phyloP scores from a whole-genome alignment of 2,797 vertebrate genomes.

The Xyrichtys novacula region DNA sequence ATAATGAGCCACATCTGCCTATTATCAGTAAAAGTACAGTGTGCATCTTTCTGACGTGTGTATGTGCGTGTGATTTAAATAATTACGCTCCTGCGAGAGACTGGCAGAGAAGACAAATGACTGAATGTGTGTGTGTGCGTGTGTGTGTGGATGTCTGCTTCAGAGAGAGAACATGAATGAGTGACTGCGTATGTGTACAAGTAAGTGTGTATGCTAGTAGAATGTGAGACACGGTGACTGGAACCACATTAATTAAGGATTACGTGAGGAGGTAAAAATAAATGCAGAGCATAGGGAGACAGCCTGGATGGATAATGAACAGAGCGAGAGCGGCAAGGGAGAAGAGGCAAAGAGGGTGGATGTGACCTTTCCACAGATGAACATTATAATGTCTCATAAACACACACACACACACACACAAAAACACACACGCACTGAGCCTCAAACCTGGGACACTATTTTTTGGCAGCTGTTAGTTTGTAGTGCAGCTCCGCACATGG shows the following conservation, averaged over 20 bases:
- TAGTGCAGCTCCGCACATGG: background rate
- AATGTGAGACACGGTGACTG: constrained; percentile 70
- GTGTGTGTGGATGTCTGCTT: constrained; percentile 31
- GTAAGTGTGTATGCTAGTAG: constrained; percentile 55
- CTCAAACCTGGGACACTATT: background rate
- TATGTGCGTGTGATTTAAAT: constrained; percentile 32
- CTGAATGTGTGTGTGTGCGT: constrained; percentile 25
- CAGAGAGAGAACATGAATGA: constrained; percentile 66
- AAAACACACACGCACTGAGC: background rate
- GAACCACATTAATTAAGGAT: constrained; percentile 82
- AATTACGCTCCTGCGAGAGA: constrained; percentile 48
- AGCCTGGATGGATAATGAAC: constrained; percentile 78
- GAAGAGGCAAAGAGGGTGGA: constrained; percentile 70
- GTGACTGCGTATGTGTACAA: constrained; percentile 40
- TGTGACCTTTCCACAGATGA: constrained; percentile 81
- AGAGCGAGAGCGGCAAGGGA: constrained; percentile 57
- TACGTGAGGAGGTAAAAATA: constrained; percentile 83
- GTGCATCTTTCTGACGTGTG: constrained; percentile 13
- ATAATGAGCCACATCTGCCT: constrained; percentile 32
- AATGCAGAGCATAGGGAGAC: constrained; percentile 71
- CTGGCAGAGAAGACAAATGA: constrained; percentile 59
- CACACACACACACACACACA: constrained; percentile 22
- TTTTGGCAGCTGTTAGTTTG: background rate
- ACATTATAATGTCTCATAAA: constrained; percentile 65
- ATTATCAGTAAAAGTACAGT: constrained; percentile 28